Base-by-base conservation (phyloP, 53 echinoderm and acorn worm species). In the Stichopus horrens region DNA sequence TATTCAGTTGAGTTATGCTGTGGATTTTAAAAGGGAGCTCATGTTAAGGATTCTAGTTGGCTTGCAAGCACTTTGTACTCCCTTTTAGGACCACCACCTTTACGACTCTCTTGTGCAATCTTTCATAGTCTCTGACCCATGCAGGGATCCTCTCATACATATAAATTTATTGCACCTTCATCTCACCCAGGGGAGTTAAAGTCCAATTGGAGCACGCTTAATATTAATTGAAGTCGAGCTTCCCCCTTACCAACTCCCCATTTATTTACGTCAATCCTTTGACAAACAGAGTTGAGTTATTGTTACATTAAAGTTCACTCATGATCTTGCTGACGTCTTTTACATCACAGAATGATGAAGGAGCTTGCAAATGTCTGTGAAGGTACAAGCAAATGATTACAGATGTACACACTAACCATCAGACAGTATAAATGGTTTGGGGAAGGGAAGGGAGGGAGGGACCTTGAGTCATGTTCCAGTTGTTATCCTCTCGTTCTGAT, bases 261-360 rank as follows among this genome's bases (percentile, higher is more conserved):
- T 79, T 81, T 81, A 81, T 57, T 81, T 81, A 58, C 81, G 81
- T 81, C 81, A 81, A n/a, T 56, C 58, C 81, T 54, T 21, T 81
- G 81, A 57, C 81, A 81, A 58, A 56, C 81, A 81, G 19, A 58
- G 81, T 19, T 81, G 81, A 81, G 81, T 81, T 81, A 81, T 81
- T 57, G 57, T 81, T 81, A 81, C 57, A 81, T 56, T 71, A 79
- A 77, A 81, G 81, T 81, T 56, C 57, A 81, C 58, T 21, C 81
- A 55, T 81, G 81, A 56, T 55, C 7, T 57, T 6, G 14, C 20
- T 81, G 81, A 81, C 57, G 81, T 81, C 18, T 54, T 58, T 81
- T 4, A 18, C 58, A 22, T 81, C 81, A 57, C 20, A 6, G 53
- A 58, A 58, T 58, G 81, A 81, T 81, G 57, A 53, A 58, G 21